Base-by-base conservation (phyloP, 2,113 vertebrate genomes). In the Tachysurus fulvidraco region DNA sequence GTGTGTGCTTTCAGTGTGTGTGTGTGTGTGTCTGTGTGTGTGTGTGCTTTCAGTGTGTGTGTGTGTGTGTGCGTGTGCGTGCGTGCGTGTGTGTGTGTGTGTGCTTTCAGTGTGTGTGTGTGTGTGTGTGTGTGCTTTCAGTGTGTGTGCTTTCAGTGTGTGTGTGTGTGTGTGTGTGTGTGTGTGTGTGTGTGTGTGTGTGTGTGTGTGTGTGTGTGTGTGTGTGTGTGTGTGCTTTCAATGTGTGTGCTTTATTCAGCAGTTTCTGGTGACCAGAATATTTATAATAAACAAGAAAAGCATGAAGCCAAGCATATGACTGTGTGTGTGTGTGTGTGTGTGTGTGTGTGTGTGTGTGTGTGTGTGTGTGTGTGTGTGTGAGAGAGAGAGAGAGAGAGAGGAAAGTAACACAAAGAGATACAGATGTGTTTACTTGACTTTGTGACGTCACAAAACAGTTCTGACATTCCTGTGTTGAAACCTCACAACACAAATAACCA, bases 91-190 rank as follows among this genome's bases (percentile, higher is more conserved):
- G 3, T 30, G n/a, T 14, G 9, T 3, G 23, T 25, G 60, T 65
- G n/a, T n/a, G n/a, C n/a, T n/a, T n/a, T n/a, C n/a, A n/a, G 54
- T 79, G 77, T 79, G n/a, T 57, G 54, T 80, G 16, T 67, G 28
- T 30, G 28, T 67, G 28, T 67, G 28, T 67, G 13, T 67, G 28
- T 71, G 16, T 71, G n/a, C n/a, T n/a, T n/a, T n/a, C n/a, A n/a
- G 16, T 62, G 23, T 62, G 23, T 50, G 46, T 71, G 64, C n/a
- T n/a, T n/a, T n/a, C n/a, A n/a, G n/a, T 77, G 50, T 55, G 54
- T 79, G 77, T 79, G n/a, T 57, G 54, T 80, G 16, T 67, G 28
- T 30, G 28, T 67, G 28, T 67, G 28, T 67, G 13, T 67, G 28
- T 71, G 16, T 71, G 16, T 62, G 23, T 62, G 23, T 50, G 46